Conservation (phyloP, 2,797 vertebrate species). For the Coranthus polyacanthus region DNA sequence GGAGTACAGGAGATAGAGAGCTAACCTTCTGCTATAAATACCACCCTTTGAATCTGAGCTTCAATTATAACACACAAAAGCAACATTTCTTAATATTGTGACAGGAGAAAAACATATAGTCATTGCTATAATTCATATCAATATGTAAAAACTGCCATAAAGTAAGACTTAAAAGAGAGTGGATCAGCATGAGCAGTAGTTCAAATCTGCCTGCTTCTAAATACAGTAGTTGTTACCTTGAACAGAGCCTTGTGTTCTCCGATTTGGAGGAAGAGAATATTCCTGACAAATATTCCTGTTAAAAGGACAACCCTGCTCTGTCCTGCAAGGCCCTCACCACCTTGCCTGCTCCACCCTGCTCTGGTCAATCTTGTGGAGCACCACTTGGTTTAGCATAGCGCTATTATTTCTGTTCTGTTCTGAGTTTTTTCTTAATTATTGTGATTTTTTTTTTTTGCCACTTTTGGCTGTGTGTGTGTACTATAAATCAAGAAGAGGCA, state of each 20-base stretch:
- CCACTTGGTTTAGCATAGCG: slow-evolving; percentile 6
- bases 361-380: slow-evolving; percentile 12
- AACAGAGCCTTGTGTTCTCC: slow-evolving; percentile 4
- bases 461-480: not conserved
- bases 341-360: slow-evolving; percentile 20
- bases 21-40: slow-evolving; percentile 65
- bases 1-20: slow-evolving; percentile 41
- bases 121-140: not conserved
- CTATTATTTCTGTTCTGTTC: slow-evolving; percentile 17
- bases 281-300: slow-evolving; percentile 6
- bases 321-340: slow-evolving; percentile 11
- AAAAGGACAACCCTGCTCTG: slow-evolving; percentile 15
- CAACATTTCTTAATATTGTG: slow-evolving; percentile 14
- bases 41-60: slow-evolving; percentile 33
- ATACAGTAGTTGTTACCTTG: slow-evolving; percentile 14
- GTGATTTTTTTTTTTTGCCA: slow-evolving; percentile 19
- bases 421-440: slow-evolving; percentile 19
- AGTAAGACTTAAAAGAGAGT: not conserved
- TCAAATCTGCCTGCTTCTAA: slow-evolving; percentile 13
- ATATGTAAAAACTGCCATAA: too few relatives aligned
- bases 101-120: slow-evolving; percentile 7
- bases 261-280: not conserved
- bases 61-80: slow-evolving; percentile 38
- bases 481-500: slow-evolving; percentile 1
- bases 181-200: slow-evolving; percentile 4